Evolutionary conservation across 1,140 invertebrate genomes (phyloP), one percentile per base, ranked within the genome.

Genomic region (Drosophila ananassae): DNA sequence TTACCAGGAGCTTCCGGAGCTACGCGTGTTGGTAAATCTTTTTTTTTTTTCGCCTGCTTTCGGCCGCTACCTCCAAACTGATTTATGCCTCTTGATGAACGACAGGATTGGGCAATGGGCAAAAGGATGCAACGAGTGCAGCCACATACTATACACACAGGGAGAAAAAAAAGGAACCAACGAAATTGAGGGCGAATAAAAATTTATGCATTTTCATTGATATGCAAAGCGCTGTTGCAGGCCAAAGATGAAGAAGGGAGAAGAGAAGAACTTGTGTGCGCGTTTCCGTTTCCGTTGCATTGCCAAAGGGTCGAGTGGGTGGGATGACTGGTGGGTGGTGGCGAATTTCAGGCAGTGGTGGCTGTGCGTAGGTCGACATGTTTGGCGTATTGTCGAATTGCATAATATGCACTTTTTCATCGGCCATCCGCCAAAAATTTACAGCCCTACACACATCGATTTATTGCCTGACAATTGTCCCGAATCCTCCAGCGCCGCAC

Each of bases 181-280:
- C 48, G 32, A 74, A 74, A 64, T 66, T 75, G 60, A 66, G 72
- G 61, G 61, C 56, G 67, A 56, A 61, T 80, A 83, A 84, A 84
- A 89, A 90, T 90, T 89, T 90, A 90, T 90, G 87, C 82, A 90
- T 90, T 90, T 90, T 89, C 89, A 90, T 90, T 89, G 89, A 90
- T 90, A 90, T 90, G 89, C 84, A 90, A 90, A 90, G 81, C 82
- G 57, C 24, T 22, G 73, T 51, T 64, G 59, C 46, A 58, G 47
- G 68, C 58, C 53, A 47, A 79, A 79, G 78, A 89, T 73, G 83
- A 76, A 87, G 74, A 87, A 61, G 57, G 57, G 63, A 82, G 74
- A 75, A 55, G 58, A 73, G 64, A 82, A 64, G 80, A 87, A 73
- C 79, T 89, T 89, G 83, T 89, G 59, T 89, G 76, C 80, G 73